These are phyloP conservation scores for Ia io DNA, from an alignment of 2,113 vertebrate genomes.

Conservation along the genomic window DNA sequence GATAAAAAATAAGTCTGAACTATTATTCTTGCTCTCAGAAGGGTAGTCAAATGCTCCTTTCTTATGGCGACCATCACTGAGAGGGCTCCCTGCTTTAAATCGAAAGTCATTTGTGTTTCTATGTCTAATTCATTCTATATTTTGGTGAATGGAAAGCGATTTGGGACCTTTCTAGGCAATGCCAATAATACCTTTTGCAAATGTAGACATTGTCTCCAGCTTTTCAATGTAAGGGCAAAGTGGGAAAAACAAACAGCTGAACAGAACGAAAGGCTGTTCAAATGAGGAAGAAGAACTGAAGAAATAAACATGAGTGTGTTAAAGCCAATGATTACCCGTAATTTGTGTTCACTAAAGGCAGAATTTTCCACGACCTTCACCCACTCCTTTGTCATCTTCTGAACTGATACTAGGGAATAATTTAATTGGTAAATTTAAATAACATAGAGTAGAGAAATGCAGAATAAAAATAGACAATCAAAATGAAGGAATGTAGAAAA, in stretches of 20 bases:
- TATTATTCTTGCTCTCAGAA: background rate
- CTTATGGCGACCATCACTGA: background rate
- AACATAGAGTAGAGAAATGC: slow-evolving; percentile 29
- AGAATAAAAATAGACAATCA: slow-evolving; percentile 59
- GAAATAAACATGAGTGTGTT: background rate
- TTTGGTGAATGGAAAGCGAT: background rate
- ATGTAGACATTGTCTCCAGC: background rate
- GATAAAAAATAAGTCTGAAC: background rate
- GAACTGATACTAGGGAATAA: background rate
- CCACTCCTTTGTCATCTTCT: background rate
- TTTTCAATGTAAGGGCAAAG: slow-evolving; percentile 2
- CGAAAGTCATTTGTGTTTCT: slow-evolving; percentile 31
- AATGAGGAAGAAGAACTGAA: slow-evolving; percentile 8
- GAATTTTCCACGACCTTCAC: background rate
- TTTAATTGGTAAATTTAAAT: slow-evolving; percentile 26
- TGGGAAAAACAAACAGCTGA: background rate
- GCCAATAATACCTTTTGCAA: background rate
- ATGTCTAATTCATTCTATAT: background rate
- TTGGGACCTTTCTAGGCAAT: slow-evolving; percentile 5
- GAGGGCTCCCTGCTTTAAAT: background rate
- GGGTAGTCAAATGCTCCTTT: background rate
- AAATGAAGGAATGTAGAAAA: slow-evolving; percentile 44
- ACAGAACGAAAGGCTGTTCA: background rate
- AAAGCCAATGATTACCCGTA: background rate
- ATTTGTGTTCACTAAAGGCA: background rate